These are phyloP conservation scores for Molossus alvarezi DNA, from an alignment of 2,797 vertebrate species.

Conservation along the genomic window DNA sequence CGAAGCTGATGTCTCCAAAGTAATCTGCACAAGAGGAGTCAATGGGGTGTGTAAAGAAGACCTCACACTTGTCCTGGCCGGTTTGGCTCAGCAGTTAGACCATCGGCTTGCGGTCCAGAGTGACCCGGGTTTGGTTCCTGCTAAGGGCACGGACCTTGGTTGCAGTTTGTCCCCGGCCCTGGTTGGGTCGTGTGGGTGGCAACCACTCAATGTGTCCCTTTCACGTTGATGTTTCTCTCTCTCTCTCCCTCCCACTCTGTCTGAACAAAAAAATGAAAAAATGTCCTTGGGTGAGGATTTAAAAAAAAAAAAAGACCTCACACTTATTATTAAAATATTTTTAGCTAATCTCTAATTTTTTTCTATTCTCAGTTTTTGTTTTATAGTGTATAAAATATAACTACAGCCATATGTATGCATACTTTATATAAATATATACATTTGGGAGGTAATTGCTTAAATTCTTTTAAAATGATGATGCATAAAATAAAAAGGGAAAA, in stretches of 20 bases:
- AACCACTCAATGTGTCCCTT: too few species aligned
- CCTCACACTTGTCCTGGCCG: background rate
- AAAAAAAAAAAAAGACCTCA: too few species aligned
- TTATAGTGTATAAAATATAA: slow-evolving; percentile 22
- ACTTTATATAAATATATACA: background rate
- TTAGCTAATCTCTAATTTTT: background rate
- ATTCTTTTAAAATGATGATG: background rate
- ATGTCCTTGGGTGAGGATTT: too few species aligned
- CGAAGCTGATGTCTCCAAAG: background rate
- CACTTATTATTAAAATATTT: slow-evolving; percentile 22
- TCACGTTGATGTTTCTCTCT: too few species aligned
- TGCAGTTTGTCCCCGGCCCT: too few species aligned
- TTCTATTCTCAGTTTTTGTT: slow-evolving; percentile 57
- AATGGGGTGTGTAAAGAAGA: background rate
- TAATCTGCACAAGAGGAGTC: background rate
- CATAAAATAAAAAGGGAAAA: background rate
- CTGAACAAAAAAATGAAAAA: too few species aligned
- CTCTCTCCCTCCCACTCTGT: too few species aligned
- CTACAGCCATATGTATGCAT: background rate
- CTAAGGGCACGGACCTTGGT: too few species aligned
- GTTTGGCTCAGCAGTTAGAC: too few species aligned
- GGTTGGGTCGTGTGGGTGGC: too few species aligned
- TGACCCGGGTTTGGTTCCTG: too few species aligned
- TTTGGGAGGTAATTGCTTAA: slow-evolving; percentile 17
- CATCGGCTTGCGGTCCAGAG: too few species aligned